Base-by-base conservation (phyloP, 2,888 invertebrate species). In the Melipona bicolor region DNA sequence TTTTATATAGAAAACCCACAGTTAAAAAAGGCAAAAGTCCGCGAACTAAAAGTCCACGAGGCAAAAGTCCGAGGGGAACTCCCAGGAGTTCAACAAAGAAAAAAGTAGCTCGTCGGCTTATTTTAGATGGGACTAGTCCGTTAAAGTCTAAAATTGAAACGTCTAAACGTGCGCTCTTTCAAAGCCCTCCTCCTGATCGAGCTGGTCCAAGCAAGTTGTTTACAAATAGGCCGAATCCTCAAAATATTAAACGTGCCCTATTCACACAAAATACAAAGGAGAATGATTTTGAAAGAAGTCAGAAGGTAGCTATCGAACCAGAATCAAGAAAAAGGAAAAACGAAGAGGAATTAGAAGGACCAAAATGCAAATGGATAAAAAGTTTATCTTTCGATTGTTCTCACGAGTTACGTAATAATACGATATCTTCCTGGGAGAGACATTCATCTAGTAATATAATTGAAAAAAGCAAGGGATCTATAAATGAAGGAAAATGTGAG, bases 151-250 rank as follows among this genome's bases (percentile, higher is more conserved):
- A 92, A 78, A 64, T 93, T 32, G 96, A 96, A 91, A 95, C 96
- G 0, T 95, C 96, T 0, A 97, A 97, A 89, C 95, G 97, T 78
- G 97, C 97, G 0, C 93, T 97, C 3, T 97, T 97, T 90, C 96
- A 97, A 89, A 97, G 97, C 92, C 97, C 97, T 2, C 96, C 94
- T 4, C 69, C 87, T 4, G 93, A 93, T 62, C 91, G 90, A 50
- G 91, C 93, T 56, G 94, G 93, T 24, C 92, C 93, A n/a, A 94
- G 94, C 88, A 87, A 95, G 95, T 65, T 83, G 32, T 49, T 86
- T 4, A 70, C 78, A 54, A 56, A 71, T 73, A 87, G 77, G 78
- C 95, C 88, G 92, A 96, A 91, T 91, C 96, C 88, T 92, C 95
- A 96, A 92, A 96, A 95, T 86, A 96, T 97, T 0, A 97, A 96